A percentile compares a stretch with the other conserved stretches of the same genome.
Evolutionary conservation across 2,888 invertebrate genomes (phyloP).

Genomic region (Hyppa rectilinea): DNA sequence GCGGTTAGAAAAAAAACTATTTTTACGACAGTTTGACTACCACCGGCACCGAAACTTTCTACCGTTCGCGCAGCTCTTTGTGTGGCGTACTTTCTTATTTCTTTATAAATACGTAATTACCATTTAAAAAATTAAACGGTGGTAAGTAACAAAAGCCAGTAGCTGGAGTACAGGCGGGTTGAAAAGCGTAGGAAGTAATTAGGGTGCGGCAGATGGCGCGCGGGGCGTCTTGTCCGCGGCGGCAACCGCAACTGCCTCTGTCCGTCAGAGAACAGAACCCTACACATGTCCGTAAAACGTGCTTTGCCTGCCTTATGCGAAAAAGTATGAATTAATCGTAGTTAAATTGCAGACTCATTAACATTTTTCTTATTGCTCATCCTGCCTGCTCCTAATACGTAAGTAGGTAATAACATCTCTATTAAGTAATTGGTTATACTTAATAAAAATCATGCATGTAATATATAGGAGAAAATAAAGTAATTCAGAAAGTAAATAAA

Average conservation of each 20-base stretch:
- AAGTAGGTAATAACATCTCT: neutral
- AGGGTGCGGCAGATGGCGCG: constrained; percentile 84
- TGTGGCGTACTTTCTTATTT: constrained; percentile 87
- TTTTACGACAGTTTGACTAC: constrained; percentile 83
- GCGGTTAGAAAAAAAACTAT: constrained; percentile 82
- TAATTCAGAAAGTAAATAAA: too few relatives aligned
- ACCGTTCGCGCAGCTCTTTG: constrained; percentile 74
- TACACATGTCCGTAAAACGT: constrained; percentile 54
- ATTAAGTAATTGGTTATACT: constrained; percentile 23
- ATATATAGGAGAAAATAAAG: too few relatives aligned
- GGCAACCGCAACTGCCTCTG: constrained; percentile 67
- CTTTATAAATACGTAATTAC: constrained; percentile 81
- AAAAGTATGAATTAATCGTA: constrained; percentile 38
- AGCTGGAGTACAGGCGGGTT: constrained; percentile 73
- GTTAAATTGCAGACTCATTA: constrained; percentile 20
- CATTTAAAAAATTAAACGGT: constrained; percentile 82
- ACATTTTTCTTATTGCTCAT: neutral
- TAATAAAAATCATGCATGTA: too few relatives aligned
- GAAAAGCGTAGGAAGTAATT: constrained; percentile 88
- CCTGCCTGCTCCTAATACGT: neutral
- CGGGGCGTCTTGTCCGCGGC: constrained; percentile 67
- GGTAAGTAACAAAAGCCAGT: constrained; percentile 79
- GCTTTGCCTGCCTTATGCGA: constrained; percentile 39
- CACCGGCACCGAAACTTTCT: constrained; percentile 81
- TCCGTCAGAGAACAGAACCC: constrained; percentile 28